Base-by-base conservation (phyloP, 2,113 vertebrate species). In the Nibea coibor region DNA sequence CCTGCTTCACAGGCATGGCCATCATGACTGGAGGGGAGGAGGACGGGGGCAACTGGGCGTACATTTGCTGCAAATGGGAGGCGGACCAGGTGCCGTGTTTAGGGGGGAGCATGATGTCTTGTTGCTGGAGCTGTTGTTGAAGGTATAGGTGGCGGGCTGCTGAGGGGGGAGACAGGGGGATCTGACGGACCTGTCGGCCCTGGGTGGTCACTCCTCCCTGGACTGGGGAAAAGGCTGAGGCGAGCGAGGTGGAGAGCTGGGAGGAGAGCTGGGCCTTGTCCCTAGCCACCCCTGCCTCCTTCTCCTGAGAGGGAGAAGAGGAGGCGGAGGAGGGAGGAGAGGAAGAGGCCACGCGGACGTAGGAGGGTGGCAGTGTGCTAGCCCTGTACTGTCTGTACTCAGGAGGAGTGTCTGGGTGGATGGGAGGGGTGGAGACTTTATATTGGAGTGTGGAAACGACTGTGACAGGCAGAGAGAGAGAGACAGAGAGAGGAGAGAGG, bases 141-240 rank as follows among this genome's bases (percentile, higher is more conserved):
- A 90, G 90, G 93, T 94, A 90, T 63, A 94, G 73, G 89, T 94
- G 92, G 81, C 94, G 94, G 75, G 87, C 91, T 2, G 88, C 74
- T 0, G 91, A 75, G 56, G 95, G 95, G 22, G 95, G 95, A 72
- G 96, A 97, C 50, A 97, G 90, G 0, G 96, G 96, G 82, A 96
- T 96, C 84, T 88, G 94, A 62, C 94, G 95, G 93, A 94, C 91
- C 88, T 94, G 94, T 66, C 94, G 92, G 61, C 78, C 86, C 83
- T 89, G 14, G 11, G 94, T 93, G 87, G 89, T 89, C 82, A 76
- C 81, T 62, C 94, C 95, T 22, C 93, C 87, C 90, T 95, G 95
- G 86, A 95, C 92, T 1, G 96, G 94, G 92, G 95, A 93, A 88
- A 95, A 96, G 68, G 96, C 95, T 4, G 96, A 96, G 86, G 92